Base-by-base conservation (phyloP, 2,797 vertebrate species). In the Danio choprae region DNA sequence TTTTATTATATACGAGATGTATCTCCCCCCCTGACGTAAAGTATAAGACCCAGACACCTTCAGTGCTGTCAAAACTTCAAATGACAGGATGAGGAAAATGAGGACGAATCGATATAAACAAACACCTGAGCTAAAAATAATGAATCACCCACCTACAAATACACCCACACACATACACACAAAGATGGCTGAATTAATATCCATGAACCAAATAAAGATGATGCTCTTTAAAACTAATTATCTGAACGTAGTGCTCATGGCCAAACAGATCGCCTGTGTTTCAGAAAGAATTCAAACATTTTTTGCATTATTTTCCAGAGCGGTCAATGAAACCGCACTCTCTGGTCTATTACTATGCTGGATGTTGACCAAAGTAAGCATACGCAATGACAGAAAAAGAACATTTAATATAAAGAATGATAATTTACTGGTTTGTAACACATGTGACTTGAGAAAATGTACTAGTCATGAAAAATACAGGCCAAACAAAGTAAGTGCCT, bases 31-130 rank as follows among this genome's bases (percentile, higher is more conserved):
- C 70, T 72, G 76, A 79, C 44, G 43, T 70, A 60, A 79, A 64
- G 55, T 58, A 20, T 67, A 77, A 69, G 74, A 68, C 74, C 50
- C 71, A 68, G 74, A 84, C 77, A 77, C 73, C 81, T 82, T 84
- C 73, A 55, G 73, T 71, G 67, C 71, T 83, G 81, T 85, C 83
- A 83, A 81, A 86, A 82, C 74, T 85, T 86, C 82, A 83, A 80
- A 83, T 86, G 86, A 87, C 86, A 86, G 80, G 73, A 83, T 84
- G 72, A 83, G 71, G 81, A 86, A 93, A 93, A 94, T 92, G 89
- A 93, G 91, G 87, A 94, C 90, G 92, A 94, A 94, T 93, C 90
- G 89, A 90, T 90, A 86, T 82, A 84, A 90, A 87, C 67, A 82
- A 83, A 80, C 71, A 81, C 48, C 63, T 20, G 65, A 55, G 53